These are phyloP conservation scores for Malacosoma neustria DNA, from an alignment of 2,888 invertebrate genomes.

Conservation along the genomic window DNA sequence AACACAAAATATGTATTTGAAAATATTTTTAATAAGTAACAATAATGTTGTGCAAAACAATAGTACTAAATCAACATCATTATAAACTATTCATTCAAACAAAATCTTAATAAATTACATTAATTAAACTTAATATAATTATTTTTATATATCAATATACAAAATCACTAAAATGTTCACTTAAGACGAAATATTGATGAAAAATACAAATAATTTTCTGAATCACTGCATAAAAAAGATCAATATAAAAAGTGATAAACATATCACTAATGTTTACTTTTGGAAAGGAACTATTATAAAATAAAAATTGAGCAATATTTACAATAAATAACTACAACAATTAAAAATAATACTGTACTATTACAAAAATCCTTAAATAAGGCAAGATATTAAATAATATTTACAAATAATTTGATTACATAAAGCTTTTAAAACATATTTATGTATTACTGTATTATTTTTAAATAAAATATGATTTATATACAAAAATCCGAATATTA, in stretches of 20 bases:
- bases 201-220: not conserved
- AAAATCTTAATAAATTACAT: constrained; percentile 39
- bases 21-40: constrained; percentile 51
- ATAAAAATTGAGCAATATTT: constrained; percentile 1
- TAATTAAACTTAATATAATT: not conserved
- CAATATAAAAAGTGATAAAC: not conserved
- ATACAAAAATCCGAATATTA: too few species aligned
- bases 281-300: constrained; percentile 2
- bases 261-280: too few species aligned
- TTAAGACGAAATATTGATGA: constrained; percentile 2
- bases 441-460: not conserved
- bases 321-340: constrained; percentile 2
- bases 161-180: constrained; percentile 1
- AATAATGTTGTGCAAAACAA: constrained; percentile 58
- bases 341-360: constrained; percentile 7
- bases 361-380: constrained; percentile 2
- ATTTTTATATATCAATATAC: not conserved
- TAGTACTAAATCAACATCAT: constrained; percentile 59
- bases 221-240: not conserved
- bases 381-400: constrained; percentile 6
- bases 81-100: constrained; percentile 69
- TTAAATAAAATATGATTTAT: too few species aligned
- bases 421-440: not conserved
- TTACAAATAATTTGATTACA: constrained; percentile 6
- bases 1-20: not conserved